phyloP scores from a whole-genome alignment of 2,113 vertebrate species.

The Lagopus leucura region DNA sequence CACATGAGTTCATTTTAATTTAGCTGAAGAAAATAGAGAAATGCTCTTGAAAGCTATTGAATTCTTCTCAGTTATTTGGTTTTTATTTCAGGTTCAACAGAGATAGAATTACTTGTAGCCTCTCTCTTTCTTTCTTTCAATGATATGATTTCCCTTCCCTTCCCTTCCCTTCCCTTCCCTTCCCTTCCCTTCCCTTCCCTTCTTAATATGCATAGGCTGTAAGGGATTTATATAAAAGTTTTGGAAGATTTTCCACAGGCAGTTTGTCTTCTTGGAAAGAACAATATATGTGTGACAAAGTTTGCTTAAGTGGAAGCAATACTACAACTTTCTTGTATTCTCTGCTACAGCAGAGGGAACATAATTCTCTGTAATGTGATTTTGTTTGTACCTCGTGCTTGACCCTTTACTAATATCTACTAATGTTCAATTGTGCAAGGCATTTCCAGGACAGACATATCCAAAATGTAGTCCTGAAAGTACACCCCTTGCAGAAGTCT shows the following conservation, averaged over 20 bases:
- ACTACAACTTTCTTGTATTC: neutral
- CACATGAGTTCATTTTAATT: constrained; percentile 47
- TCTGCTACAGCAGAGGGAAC: neutral
- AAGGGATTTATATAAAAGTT: neutral
- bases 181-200: too few species aligned
- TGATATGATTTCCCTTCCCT: too few species aligned
- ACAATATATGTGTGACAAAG: neutral
- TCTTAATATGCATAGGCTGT: neutral
- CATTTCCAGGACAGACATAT: neutral
- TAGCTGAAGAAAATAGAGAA: constrained; percentile 28
- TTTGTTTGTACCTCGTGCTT: neutral
- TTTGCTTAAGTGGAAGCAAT: neutral
- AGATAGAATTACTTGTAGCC: neutral
- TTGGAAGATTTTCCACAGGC: neutral
- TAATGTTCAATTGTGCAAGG: neutral
- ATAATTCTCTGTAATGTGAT: accelerated
- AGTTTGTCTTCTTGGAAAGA: neutral
- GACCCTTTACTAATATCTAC: neutral
- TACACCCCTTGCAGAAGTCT: neutral
- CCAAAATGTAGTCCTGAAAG: neutral
- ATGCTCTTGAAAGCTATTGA: constrained; percentile 23
- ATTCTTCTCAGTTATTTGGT: constrained; percentile 27
- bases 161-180: too few species aligned
- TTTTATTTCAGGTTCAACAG: constrained; percentile 52
- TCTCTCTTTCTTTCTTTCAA: neutral